Conservation (phyloP, 2,113 vertebrate genomes). For the Puma concolor region DNA sequence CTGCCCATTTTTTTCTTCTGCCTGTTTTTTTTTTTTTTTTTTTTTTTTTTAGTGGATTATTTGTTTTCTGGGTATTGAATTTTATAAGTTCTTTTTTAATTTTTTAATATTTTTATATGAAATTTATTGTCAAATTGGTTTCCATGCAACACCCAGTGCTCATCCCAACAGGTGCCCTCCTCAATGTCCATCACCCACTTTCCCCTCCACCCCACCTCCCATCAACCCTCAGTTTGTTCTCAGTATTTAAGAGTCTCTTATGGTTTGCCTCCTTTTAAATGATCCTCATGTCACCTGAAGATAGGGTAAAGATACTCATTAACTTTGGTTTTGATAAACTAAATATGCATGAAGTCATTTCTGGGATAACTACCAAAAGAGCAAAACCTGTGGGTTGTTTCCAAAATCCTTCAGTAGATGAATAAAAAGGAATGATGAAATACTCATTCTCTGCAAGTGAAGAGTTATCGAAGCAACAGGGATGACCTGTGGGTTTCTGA, state of each 20-base stretch:
- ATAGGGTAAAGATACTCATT: not conserved
- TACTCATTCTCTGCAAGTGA: not conserved
- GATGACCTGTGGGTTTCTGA: not conserved
- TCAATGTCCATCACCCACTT: too few species aligned
- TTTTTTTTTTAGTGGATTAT: not conserved
- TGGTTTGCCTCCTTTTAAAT: not conserved
- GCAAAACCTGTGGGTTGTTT: not conserved
- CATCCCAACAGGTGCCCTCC: too few species aligned
- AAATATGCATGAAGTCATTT: not conserved
- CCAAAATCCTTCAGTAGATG: not conserved
- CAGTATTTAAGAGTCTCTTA: too few species aligned
- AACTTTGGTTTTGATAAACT: conserved; percentile 8
- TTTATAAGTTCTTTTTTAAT: not conserved
- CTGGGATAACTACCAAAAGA: not conserved
- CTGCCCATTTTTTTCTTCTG: not conserved
- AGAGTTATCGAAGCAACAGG: not conserved
- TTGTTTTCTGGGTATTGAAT: not conserved
- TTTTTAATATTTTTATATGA: too few species aligned
- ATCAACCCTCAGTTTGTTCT: too few species aligned
- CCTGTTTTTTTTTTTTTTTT: not conserved
- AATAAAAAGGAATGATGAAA: not conserved
- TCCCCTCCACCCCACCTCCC: too few species aligned
- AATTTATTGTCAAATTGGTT: too few species aligned
- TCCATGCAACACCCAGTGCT: too few species aligned
- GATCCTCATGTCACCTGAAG: not conserved